These are phyloP conservation scores for Scaptodrosophila latifasciaeformis DNA, from an alignment of 2,888 invertebrate species.

Conservation along the genomic window DNA sequence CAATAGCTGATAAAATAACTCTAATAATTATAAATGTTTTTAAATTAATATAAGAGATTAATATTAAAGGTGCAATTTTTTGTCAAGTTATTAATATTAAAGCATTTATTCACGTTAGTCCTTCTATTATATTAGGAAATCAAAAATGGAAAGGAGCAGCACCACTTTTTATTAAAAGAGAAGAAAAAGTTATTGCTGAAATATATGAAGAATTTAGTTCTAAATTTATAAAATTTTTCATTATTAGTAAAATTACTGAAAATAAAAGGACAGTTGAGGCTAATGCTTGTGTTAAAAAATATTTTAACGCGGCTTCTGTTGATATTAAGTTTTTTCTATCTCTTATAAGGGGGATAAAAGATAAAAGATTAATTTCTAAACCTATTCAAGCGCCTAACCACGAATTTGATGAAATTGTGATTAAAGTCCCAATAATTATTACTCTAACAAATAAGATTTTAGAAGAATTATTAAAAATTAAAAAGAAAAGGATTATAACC, in stretches of 20 bases:
- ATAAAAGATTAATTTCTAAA: slow-evolving; percentile 80
- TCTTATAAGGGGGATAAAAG: slow-evolving; percentile 79
- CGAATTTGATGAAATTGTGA: slow-evolving; percentile 76
- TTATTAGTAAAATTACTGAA: slow-evolving; percentile 70
- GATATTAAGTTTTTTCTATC: slow-evolving; percentile 76
- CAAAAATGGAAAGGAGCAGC: slow-evolving; percentile 79
- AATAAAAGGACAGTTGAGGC: slow-evolving; percentile 78
- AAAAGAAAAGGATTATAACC: slow-evolving; percentile 76
- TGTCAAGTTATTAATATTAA: slow-evolving; percentile 79
- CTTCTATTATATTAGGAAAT: slow-evolving; percentile 79
- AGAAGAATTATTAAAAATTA: slow-evolving; percentile 76
- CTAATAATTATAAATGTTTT: slow-evolving; percentile 75
- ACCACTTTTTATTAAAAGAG: slow-evolving; percentile 77
- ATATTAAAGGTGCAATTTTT: slow-evolving; percentile 80
- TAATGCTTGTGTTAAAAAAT: slow-evolving; percentile 79
- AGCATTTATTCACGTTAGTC: slow-evolving; percentile 77
- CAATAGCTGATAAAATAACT: slow-evolving; percentile 75
- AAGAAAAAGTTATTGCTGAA: slow-evolving; percentile 72
- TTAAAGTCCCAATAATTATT: slow-evolving; percentile 76
- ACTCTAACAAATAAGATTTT: slow-evolving; percentile 77
- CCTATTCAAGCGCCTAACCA: slow-evolving; percentile 78
- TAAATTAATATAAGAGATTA: slow-evolving; percentile 76
- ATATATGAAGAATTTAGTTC: slow-evolving; percentile 57
- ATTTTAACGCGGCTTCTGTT: slow-evolving; percentile 79
- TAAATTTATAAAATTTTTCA: slow-evolving; percentile 60